Evolutionary conservation across 2,113 vertebrate genomes (phyloP).

Genomic region (Sebastes fasciatus): DNA sequence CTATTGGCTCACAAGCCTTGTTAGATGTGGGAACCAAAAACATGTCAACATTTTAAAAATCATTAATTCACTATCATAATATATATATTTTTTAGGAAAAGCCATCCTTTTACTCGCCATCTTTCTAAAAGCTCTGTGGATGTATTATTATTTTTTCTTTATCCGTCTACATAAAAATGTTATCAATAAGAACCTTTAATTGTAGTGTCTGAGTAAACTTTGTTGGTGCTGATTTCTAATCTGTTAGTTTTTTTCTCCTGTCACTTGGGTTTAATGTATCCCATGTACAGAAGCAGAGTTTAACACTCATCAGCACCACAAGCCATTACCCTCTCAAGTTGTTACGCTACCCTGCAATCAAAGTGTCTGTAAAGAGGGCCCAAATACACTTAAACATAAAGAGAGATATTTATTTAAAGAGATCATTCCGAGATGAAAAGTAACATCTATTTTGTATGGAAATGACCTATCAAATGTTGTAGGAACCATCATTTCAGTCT

Average conservation of each 20-base stretch:
- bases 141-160: too few relatives aligned
- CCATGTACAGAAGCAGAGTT: not conserved
- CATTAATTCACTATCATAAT: too few relatives aligned
- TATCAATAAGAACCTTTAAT: not conserved
- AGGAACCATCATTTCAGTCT: not conserved
- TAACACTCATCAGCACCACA: not conserved
- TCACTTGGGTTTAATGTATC: not conserved
- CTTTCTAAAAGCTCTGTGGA: too few relatives aligned
- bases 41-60: too few relatives aligned
- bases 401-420: not conserved
- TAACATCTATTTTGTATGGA: not conserved
- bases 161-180: too few relatives aligned
- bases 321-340: not conserved
- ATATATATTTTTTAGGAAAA: too few relatives aligned
- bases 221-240: constrained; percentile 2
- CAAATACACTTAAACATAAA: not conserved
- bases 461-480: not conserved
- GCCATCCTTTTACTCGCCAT: too few relatives aligned
- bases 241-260: not conserved
- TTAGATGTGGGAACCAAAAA: too few relatives aligned
- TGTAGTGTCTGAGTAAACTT: not conserved
- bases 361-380: not conserved
- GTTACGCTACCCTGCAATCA: constrained; percentile 1
- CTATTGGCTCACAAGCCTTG: too few relatives aligned
- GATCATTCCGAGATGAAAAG: not conserved